Conservation (phyloP, 2,797 vertebrate genomes). For the Ctenopoma kingsleyae region DNA sequence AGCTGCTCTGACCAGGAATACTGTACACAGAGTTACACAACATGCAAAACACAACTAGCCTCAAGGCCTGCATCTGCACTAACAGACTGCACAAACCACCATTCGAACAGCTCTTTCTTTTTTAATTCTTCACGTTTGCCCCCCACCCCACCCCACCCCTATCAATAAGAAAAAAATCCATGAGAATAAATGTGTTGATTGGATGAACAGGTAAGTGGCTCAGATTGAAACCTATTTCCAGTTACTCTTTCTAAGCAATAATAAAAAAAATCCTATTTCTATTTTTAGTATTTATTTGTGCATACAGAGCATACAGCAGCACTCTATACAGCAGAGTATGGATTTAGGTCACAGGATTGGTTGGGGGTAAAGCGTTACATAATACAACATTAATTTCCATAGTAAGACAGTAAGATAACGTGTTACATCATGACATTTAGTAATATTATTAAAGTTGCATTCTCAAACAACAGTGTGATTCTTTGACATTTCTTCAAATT, state of each 20-base stretch:
- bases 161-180: neutral
- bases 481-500: too few species aligned
- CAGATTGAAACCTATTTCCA: neutral
- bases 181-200: neutral
- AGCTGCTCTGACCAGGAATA: slow-evolving; percentile 9
- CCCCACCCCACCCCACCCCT: too few species aligned
- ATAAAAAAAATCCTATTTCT: neutral
- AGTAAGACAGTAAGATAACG: too few species aligned
- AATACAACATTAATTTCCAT: too few species aligned
- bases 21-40: slow-evolving; percentile 17
- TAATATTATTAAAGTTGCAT: too few species aligned
- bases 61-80: neutral
- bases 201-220: neutral
- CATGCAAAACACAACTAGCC: slow-evolving; percentile 14
- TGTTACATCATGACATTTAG: too few species aligned
- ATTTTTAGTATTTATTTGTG: too few species aligned
- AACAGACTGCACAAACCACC: neutral
- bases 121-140: neutral
- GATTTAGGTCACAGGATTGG: too few species aligned
- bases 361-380: too few species aligned
- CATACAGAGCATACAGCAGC: too few species aligned
- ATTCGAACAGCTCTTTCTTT: neutral
- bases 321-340: too few species aligned
- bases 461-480: too few species aligned
- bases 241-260: neutral